Conservation (phyloP, 2,888 invertebrate genomes). For the Epicampocera succincta region DNA sequence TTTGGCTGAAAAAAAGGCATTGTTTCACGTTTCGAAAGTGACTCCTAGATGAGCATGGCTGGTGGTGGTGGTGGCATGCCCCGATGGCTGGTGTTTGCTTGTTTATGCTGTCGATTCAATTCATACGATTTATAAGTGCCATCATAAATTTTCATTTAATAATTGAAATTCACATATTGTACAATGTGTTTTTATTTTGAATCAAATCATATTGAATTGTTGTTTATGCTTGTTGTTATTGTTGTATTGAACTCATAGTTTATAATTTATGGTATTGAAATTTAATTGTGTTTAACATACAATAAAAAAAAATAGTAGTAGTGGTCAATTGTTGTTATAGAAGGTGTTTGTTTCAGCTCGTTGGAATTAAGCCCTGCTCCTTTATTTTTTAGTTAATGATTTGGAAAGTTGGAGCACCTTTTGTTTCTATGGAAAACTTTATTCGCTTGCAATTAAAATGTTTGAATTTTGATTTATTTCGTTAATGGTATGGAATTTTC, state of each 20-base stretch:
- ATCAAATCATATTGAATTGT: slow-evolving; percentile 4
- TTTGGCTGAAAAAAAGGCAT: slow-evolving; percentile 35
- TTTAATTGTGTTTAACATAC: slow-evolving; percentile 60
- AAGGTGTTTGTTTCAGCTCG: slow-evolving; percentile 40
- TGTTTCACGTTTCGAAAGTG: slow-evolving; percentile 59
- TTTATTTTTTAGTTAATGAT: slow-evolving; percentile 34
- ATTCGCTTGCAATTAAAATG: slow-evolving; percentile 23
- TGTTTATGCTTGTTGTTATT: slow-evolving; percentile 21
- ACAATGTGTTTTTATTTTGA: slow-evolving; percentile 49
- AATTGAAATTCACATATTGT: slow-evolving; percentile 69
- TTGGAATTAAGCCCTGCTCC: slow-evolving; percentile 9
- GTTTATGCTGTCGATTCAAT: slow-evolving; percentile 19
- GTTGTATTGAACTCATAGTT: slow-evolving; percentile 38
- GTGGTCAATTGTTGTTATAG: slow-evolving; percentile 45
- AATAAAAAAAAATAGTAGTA: slow-evolving; percentile 2
- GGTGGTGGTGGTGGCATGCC: not conserved
- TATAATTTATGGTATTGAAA: slow-evolving; percentile 61
- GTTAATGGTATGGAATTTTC: not conserved
- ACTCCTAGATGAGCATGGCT: slow-evolving; percentile 8
- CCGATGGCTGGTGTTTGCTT: not conserved
- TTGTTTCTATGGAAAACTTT: not conserved
- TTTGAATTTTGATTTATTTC: slow-evolving; percentile 20
- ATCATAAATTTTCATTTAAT: slow-evolving; percentile 66
- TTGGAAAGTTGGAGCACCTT: slow-evolving; percentile 16
- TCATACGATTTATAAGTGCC: slow-evolving; percentile 50